Evolutionary conservation across 2,113 vertebrate genomes (phyloP).

Genomic region (Excalfactoria chinensis): DNA sequence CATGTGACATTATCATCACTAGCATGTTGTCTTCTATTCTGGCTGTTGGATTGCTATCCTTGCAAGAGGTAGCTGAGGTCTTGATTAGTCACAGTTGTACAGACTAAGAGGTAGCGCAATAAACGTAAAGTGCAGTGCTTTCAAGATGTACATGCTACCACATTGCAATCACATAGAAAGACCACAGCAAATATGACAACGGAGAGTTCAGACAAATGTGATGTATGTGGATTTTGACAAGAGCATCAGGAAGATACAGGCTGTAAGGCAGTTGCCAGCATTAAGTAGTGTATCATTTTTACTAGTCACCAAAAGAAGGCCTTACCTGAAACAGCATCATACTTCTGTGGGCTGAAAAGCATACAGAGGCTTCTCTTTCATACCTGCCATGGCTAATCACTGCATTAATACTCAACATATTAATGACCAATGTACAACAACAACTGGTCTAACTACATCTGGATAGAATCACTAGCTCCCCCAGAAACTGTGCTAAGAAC

Average conservation of each 20-base stretch:
- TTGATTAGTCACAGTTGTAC: neutral
- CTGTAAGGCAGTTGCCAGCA: neutral
- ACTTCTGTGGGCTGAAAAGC: neutral
- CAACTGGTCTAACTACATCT: neutral
- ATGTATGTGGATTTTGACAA: neutral
- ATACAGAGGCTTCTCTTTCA: neutral
- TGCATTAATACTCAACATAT: neutral
- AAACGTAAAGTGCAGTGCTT: neutral
- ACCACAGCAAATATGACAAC: neutral
- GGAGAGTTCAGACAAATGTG: neutral
- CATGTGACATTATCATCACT: neutral
- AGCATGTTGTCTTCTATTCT: neutral
- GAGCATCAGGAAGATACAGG: neutral
- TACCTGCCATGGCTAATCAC: neutral
- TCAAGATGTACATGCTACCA: neutral
- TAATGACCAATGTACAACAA: accelerated
- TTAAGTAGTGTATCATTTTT: neutral
- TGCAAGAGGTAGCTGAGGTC: neutral
- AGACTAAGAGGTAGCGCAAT: neutral
- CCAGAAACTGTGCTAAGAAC: neutral
- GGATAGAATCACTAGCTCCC: neutral
- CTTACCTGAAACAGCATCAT: neutral
- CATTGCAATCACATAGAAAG: neutral
- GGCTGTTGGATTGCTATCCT: neutral
- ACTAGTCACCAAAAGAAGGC: neutral